These are phyloP conservation scores for Sipha maydis DNA, from an alignment of 2,888 invertebrate genomes.

Conservation along the genomic window DNA sequence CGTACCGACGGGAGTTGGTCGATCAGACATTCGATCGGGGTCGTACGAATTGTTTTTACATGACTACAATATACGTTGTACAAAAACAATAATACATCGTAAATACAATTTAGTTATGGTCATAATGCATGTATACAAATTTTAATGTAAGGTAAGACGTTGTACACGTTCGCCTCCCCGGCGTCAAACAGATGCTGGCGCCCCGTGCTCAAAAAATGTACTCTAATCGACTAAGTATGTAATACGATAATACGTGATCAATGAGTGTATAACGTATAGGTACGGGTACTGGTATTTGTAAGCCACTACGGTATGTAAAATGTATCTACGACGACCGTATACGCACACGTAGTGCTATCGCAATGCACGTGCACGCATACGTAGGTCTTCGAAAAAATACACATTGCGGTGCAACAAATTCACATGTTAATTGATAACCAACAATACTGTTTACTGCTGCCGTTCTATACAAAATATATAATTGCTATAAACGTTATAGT, in stretches of 20 bases:
- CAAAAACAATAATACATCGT: background rate
- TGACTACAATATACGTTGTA: conserved; percentile 11
- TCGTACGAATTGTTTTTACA: background rate
- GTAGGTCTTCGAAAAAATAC: conserved; percentile 21
- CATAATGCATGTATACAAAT: conserved; percentile 58
- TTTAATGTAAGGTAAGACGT: background rate
- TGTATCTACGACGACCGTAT: conserved; percentile 15
- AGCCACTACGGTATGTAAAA: conserved; percentile 29
- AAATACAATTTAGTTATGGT: background rate
- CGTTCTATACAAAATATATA: background rate
- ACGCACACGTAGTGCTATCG: background rate
- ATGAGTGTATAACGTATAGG: too few relatives aligned
- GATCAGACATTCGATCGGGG: background rate
- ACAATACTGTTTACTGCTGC: background rate
- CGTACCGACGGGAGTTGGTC: background rate
- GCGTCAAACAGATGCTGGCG: conserved; percentile 43
- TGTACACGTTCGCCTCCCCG: conserved; percentile 7
- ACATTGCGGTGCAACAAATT: conserved; percentile 31
- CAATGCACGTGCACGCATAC: background rate
- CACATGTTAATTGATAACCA: background rate
- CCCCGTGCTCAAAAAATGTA: conserved; percentile 51
- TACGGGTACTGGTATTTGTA: conserved; percentile 1
- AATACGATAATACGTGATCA: background rate
- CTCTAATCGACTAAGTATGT: conserved; percentile 18
- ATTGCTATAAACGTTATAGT: too few relatives aligned